Evolutionary conservation across 2,113 vertebrate species (phyloP), one percentile per base, ranked within the genome.

Genomic region (Beaufortia kweichowensis): DNA sequence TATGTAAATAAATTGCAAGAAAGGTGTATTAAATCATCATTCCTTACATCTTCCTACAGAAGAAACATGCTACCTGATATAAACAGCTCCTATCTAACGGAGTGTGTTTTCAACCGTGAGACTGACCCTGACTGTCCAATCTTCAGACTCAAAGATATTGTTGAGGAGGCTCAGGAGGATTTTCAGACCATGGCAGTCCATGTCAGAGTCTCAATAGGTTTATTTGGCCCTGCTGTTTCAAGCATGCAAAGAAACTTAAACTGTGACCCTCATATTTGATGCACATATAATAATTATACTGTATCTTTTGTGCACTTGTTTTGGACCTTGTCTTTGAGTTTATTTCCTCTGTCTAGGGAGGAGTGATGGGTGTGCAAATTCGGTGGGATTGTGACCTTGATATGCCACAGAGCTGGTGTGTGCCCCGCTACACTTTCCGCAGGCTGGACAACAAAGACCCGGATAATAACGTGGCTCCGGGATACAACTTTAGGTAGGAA

Each of bases 401-500:
- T 84, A 81, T 86, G 61, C 75, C 86, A 0, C 78, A 88, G 28
- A 86, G 89, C 79, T 76, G 79, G 59, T 96, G 95, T 41, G 72
- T 94, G 71, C 95, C 94, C 3, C 88, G 78, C 21, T 95, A 96
- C 33, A 91, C 89, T 80, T 95, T 96, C 84, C 91, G 90, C 2
- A 93, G 94, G 60, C 90, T 96, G 0, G 94, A 96, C 85, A 93
- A 86, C 82, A 93, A 89, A 66, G 91, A 94, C 60, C 10, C 80
- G 0, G 86, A 87, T 9, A 92, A 93, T 85, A 93, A 87, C 0
- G 90, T 96, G 41, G 92, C 95, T 0, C 94, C 93, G 0, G 95
- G 95, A 79, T 95, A 94, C 85, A 96, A 95, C 79, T 95, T 96
- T 89, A 94, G 95, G 95, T 95, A 82, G n/a, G 0, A 23, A 10